A percentile compares a stretch with the other conserved stretches of the same genome.
These are phyloP conservation scores for Muscicapa striata DNA, from an alignment of 2,797 vertebrate species.

Conservation along the genomic window DNA sequence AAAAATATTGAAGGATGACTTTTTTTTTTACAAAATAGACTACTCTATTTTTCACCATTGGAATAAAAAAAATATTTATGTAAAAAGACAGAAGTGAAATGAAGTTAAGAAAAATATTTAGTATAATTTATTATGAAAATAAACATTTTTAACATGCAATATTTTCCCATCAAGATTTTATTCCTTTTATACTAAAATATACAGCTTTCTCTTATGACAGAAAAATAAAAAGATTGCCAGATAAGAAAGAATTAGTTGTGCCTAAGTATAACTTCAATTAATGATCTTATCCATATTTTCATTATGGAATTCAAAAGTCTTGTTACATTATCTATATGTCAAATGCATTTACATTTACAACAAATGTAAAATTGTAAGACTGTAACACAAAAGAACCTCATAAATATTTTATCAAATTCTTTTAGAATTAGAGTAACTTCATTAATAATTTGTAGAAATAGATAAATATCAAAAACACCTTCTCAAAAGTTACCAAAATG, in stretches of 20 bases:
- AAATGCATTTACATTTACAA: background rate
- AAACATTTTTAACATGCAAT: background rate
- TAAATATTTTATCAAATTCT: background rate
- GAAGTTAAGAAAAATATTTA: background rate
- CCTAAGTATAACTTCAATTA: background rate
- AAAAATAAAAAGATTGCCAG: background rate
- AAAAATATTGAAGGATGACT: background rate
- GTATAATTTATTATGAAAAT: background rate
- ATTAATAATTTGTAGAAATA: background rate
- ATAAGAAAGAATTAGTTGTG: background rate
- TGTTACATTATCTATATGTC: background rate
- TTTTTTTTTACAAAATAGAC: background rate
- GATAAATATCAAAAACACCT: background rate
- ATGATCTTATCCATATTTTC: background rate
- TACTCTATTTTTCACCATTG: background rate
- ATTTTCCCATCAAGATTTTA: background rate
- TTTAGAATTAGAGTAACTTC: background rate
- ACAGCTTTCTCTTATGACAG: background rate
- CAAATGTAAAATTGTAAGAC: background rate
- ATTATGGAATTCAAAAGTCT: background rate
- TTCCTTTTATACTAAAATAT: background rate
- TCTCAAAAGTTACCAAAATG: background rate
- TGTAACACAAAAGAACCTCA: background rate
- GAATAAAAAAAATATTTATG: background rate
- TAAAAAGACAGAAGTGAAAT: background rate